Conservation (phyloP, 2,797 vertebrate species). For the Sebastes minor region DNA sequence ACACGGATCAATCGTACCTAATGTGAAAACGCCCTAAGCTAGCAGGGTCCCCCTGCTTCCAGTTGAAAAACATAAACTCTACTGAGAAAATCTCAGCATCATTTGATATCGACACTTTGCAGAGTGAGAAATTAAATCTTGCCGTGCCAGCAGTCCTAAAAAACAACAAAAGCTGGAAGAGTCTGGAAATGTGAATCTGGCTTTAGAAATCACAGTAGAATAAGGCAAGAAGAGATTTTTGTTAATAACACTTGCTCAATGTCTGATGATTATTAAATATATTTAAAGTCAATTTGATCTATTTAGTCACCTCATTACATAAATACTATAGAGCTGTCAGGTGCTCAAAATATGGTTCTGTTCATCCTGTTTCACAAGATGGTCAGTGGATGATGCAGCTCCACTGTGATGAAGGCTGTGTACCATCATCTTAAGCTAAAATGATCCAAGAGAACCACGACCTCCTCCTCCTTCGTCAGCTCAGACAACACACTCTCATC, state of each 20-base stretch:
- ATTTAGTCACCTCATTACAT: neutral
- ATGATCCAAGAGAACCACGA: neutral
- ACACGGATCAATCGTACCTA: too few relatives aligned
- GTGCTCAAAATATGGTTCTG: neutral
- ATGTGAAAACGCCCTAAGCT: neutral
- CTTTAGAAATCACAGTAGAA: neutral
- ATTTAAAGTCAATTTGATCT: neutral
- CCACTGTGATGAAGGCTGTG: neutral
- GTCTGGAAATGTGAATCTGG: neutral
- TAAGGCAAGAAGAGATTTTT: slow-evolving; percentile 1
- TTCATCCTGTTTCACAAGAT: neutral
- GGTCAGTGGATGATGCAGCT: neutral
- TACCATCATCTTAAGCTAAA: neutral
- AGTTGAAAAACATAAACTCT: neutral
- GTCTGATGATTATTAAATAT: neutral
- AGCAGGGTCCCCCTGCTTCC: neutral
- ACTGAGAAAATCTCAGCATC: neutral
- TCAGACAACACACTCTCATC: too few relatives aligned
- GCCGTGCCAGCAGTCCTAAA: neutral
- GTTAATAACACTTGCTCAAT: neutral
- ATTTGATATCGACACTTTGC: neutral
- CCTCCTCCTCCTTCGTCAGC: neutral
- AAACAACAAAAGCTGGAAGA: neutral
- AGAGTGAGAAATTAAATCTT: neutral
- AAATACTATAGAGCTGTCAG: neutral